These are phyloP conservation scores for Chascanopsetta lugubris DNA, from an alignment of 2,113 vertebrate genomes.

Conservation along the genomic window DNA sequence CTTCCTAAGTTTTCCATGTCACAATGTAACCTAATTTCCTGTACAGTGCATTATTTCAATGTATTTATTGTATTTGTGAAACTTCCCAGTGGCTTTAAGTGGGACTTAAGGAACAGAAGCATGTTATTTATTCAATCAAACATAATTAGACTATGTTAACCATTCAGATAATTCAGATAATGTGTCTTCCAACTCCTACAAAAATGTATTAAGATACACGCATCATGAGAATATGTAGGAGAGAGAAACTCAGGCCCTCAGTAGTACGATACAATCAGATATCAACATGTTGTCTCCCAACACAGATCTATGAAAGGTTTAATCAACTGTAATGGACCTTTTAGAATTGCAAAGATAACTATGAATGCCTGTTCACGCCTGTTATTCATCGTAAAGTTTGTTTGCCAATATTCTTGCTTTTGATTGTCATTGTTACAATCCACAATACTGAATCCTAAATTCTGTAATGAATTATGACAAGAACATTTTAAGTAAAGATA, in stretches of 20 bases:
- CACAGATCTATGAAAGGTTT: not conserved
- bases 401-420: constrained; percentile 1
- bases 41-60: constrained; percentile 8
- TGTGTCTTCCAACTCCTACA: constrained; percentile 31
- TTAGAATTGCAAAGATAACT: constrained; percentile 16
- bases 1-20: not conserved
- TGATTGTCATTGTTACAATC: constrained; percentile 30
- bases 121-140: constrained; percentile 3
- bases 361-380: constrained; percentile 17
- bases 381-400: not conserved
- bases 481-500: constrained; percentile 49
- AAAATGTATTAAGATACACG: not conserved
- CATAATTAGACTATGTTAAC: constrained; percentile 4
- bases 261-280: constrained; percentile 1
- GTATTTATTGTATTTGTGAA: not conserved
- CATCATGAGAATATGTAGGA: not conserved
- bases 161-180: not conserved
- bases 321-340: constrained; percentile 1
- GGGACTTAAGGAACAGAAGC: constrained; percentile 1
- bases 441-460: constrained; percentile 37
- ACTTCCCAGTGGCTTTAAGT: constrained; percentile 1
- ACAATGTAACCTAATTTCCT: constrained; percentile 9
- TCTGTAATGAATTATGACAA: constrained; percentile 37
- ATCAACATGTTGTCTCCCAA: not conserved
- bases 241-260: constrained; percentile 4